Percentiles rank a stretch among this genome's conserved stretches.
phyloP scores from a whole-genome alignment of 2,113 vertebrate species.

The Pseudolaguvia tuberculata region DNA sequence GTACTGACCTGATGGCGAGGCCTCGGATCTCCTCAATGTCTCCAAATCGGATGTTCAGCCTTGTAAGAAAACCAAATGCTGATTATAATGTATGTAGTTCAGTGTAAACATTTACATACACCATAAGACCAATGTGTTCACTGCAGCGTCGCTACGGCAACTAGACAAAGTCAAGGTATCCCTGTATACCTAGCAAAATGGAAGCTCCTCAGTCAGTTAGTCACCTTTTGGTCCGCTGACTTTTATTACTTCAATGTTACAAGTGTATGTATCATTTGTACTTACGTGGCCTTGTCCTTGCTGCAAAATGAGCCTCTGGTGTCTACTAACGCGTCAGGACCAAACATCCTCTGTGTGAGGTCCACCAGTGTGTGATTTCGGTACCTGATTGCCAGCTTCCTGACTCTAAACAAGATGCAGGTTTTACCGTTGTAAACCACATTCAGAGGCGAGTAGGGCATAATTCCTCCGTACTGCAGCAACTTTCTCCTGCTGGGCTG shows the following conservation, averaged over 20 bases:
- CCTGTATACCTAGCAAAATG: too few relatives aligned
- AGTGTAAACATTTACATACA: not conserved
- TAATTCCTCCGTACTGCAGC: slow-evolving; percentile 64
- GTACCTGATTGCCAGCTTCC: slow-evolving; percentile 81
- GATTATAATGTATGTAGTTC: not conserved
- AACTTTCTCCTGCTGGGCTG: slow-evolving; percentile 64
- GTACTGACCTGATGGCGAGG: slow-evolving; percentile 80
- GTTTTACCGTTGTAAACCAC: slow-evolving; percentile 77
- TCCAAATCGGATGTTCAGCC: slow-evolving; percentile 85
- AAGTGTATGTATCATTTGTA: not conserved
- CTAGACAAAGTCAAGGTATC: too few relatives aligned
- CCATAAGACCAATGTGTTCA: too few relatives aligned
- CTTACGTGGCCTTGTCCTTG: slow-evolving; percentile 82
- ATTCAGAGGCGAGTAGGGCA: slow-evolving; percentile 73
- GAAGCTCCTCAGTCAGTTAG: not conserved
- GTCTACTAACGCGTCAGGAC: slow-evolving; percentile 73
- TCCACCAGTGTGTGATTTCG: slow-evolving; percentile 86
- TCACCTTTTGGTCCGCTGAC: not conserved
- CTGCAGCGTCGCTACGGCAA: too few relatives aligned
- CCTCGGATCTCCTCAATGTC: slow-evolving; percentile 77
- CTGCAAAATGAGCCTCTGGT: slow-evolving; percentile 82
- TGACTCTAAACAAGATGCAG: slow-evolving; percentile 92
- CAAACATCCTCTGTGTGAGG: slow-evolving; percentile 78
- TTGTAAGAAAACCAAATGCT: slow-evolving; percentile 57
- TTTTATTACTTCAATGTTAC: not conserved